Evolutionary conservation across 1,140 invertebrate genomes (phyloP).

Genomic region (Batillaria attramentaria): DNA sequence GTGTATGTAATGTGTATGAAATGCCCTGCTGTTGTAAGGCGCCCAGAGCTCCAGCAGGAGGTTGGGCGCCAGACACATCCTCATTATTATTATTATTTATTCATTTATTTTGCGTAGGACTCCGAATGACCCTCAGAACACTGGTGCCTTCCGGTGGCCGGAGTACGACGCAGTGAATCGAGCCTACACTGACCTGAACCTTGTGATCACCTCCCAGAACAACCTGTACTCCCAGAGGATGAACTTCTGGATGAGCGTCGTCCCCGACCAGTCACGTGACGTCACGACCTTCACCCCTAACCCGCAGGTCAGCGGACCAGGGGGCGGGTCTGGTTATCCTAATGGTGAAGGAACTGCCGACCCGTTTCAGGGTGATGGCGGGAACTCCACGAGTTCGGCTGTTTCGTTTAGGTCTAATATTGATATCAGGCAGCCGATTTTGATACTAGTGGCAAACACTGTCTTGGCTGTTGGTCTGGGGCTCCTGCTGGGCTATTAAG

Average conservation of each 20-base stretch:
- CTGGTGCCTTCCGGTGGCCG: conserved; percentile 31
- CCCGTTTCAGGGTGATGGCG: not conserved
- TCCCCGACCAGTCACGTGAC: not conserved
- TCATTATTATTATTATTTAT: too few species aligned
- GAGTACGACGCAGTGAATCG: conserved; percentile 22
- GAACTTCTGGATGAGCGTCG: conserved; percentile 12
- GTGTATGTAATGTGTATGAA: too few species aligned
- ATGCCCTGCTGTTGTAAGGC: too few species aligned
- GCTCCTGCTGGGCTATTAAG: too few species aligned
- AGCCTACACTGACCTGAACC: conserved; percentile 30
- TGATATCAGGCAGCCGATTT: not conserved
- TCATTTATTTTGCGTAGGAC: conserved; percentile 31
- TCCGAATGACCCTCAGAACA: conserved; percentile 30
- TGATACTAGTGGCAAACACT: not conserved
- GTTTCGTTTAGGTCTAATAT: not conserved
- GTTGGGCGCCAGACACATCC: too few species aligned
- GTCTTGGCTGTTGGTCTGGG: not conserved
- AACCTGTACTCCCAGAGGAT: conserved; percentile 26
- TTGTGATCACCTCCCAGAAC: not conserved
- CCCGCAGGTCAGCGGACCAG: not conserved
- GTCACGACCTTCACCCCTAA: not conserved
- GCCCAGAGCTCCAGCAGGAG: too few species aligned
- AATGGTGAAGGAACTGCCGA: not conserved
- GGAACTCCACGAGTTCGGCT: too few species aligned
- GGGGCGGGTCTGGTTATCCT: not conserved